Evolutionary conservation across 2,113 vertebrate genomes (phyloP).

Genomic region (Girardinichthys multiradiatus): DNA sequence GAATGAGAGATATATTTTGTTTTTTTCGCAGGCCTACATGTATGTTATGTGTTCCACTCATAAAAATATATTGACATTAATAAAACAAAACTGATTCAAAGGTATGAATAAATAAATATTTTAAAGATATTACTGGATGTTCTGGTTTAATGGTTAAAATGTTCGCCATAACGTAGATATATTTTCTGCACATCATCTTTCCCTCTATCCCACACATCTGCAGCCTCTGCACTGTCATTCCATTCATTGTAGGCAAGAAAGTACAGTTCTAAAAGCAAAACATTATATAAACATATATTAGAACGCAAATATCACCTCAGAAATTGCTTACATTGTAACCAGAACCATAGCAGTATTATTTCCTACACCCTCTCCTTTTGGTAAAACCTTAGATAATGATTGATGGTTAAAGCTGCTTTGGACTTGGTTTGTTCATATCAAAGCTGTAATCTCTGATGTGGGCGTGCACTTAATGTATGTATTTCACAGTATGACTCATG

Average conservation of each 20-base stretch:
- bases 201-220: background rate
- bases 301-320: background rate
- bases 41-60: background rate
- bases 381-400: background rate
- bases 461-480: background rate
- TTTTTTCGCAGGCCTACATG: background rate
- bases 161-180: background rate
- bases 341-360: background rate
- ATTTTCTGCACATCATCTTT: background rate
- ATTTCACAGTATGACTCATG: conserved; percentile 9
- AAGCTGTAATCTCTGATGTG: background rate
- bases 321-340: background rate
- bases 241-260: background rate
- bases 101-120: background rate
- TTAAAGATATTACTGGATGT: background rate
- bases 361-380: background rate
- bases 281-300: background rate
- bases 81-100: background rate
- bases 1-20: background rate
- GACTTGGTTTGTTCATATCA: background rate
- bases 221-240: background rate
- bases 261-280: background rate
- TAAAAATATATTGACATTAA: background rate
- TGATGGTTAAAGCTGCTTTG: background rate
- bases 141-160: background rate